These are phyloP conservation scores for Hermaeophaga mercurialis DNA, from an alignment of 2,888 invertebrate species.

Conservation along the genomic window DNA sequence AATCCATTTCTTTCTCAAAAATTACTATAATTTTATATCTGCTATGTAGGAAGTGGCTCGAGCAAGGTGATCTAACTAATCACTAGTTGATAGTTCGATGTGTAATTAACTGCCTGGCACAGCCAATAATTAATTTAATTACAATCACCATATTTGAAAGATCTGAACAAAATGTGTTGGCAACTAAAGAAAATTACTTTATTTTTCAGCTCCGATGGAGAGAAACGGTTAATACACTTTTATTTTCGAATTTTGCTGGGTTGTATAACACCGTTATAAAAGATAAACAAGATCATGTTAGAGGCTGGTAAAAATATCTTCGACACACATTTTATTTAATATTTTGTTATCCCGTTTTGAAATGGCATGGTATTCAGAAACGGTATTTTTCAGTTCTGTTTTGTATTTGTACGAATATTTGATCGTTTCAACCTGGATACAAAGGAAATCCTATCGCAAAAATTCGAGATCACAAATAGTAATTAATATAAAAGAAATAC, in stretches of 20 bases:
- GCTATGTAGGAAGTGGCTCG: conserved; percentile 16
- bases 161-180: conserved; percentile 23
- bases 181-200: conserved; percentile 33
- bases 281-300: background rate
- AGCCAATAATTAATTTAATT: conserved; percentile 31
- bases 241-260: conserved; percentile 22
- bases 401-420: too few species aligned
- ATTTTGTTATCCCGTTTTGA: background rate
- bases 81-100: conserved; percentile 13
- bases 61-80: conserved; percentile 23
- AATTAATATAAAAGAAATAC: too few species aligned
- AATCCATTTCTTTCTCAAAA: conserved; percentile 4
- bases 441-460: too few species aligned
- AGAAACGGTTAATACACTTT: conserved; percentile 40
- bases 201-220: conserved; percentile 41
- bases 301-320: conserved; percentile 1
- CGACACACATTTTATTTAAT: background rate
- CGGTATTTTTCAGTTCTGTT: too few species aligned
- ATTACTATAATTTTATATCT: conserved; percentile 22
- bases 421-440: too few species aligned
- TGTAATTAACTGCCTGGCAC: conserved; percentile 25
- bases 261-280: conserved; percentile 4
- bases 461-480: too few species aligned
- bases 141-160: conserved; percentile 23
- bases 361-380: too few species aligned